Evolutionary conservation across 92 coral and sea anemone genomes (phyloP), one percentile per base, ranked within the genome.

Genomic region (Palythoa grandiflora): DNA sequence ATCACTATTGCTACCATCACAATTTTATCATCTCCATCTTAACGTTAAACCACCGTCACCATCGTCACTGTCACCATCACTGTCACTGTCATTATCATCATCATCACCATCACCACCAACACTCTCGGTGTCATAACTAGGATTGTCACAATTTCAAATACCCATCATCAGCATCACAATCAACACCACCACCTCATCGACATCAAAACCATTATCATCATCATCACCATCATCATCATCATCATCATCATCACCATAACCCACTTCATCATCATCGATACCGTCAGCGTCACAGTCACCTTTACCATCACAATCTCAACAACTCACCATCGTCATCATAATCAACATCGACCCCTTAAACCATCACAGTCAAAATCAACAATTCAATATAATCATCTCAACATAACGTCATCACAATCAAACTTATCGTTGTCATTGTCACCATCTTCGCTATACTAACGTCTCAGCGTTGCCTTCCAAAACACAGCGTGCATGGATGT

Each of bases 401-500:
- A 28, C 28, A 28, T 28, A 14, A 35, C 1, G 38, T 73, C 20
- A 14, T 16, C 54, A 38, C 13, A 54, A 54, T 14, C 15, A 3
- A 2, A 15, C 5, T 16, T 15, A 73, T 3, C 77, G 14, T 7
- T 5, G 13, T 2, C 14, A 17, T 4, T 28, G 19, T 1, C 19
- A 17, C 16, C 65, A 9, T 51, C 40, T 5, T 35, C 0, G 1
- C 19, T 37, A 17, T 83, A 73, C 95, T 80, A 14, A 96, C 98
- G 68, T 88, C 80, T 94, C 91, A 14, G 57, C 59, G 1, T 88
- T 90, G 72, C 91, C 88, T 66, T 80, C 84, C 9, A 81, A 85
- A 16, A 78, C 87, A 72, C 98, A 96, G 1, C 77, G 88, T 20
- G 93, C 96, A 66, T 91, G 80, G 80, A 83, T 77, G 76, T 96